phyloP scores from a whole-genome alignment of 2,888 invertebrate species.

The Argyresthia goedartella region DNA sequence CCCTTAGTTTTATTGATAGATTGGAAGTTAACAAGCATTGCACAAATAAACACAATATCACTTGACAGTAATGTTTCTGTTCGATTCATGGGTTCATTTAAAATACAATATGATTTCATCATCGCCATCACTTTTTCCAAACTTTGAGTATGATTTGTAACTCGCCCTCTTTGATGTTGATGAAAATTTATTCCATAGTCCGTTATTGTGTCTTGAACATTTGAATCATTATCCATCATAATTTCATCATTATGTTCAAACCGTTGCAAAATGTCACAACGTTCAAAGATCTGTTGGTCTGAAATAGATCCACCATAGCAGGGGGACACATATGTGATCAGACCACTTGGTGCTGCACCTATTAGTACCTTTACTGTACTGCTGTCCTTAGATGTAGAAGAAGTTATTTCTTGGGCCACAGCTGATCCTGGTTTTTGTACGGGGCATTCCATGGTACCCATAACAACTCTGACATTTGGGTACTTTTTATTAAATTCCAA shows the following conservation, averaged over 20 bases:
- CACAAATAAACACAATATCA: slow-evolving; percentile 3
- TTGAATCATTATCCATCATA: slow-evolving; percentile 7
- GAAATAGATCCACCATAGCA: slow-evolving; percentile 6
- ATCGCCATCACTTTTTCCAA: too few relatives aligned
- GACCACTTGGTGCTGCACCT: background rate
- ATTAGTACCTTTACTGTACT: background rate
- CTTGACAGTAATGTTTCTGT: background rate
- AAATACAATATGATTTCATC: slow-evolving; percentile 1
- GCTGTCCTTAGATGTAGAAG: background rate
- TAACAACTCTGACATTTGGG: background rate
- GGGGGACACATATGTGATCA: background rate
- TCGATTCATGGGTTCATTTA: slow-evolving; percentile 6
- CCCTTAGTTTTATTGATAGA: background rate
- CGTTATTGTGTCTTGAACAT: slow-evolving; percentile 8
- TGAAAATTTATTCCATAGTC: slow-evolving; percentile 3
- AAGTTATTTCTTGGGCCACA: background rate
- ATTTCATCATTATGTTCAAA: slow-evolving; percentile 5
- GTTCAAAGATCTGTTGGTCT: slow-evolving; percentile 7
- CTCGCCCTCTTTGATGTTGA: too few relatives aligned
- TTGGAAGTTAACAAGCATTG: slow-evolving; percentile 2
- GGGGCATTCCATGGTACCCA: background rate
- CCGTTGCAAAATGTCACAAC: slow-evolving; percentile 2
- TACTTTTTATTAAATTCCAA: background rate
- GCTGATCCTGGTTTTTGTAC: background rate
- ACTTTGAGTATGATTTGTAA: too few relatives aligned